Evolutionary conservation across 2,113 vertebrate species (phyloP).

Genomic region (Stictonetta naevosa): DNA sequence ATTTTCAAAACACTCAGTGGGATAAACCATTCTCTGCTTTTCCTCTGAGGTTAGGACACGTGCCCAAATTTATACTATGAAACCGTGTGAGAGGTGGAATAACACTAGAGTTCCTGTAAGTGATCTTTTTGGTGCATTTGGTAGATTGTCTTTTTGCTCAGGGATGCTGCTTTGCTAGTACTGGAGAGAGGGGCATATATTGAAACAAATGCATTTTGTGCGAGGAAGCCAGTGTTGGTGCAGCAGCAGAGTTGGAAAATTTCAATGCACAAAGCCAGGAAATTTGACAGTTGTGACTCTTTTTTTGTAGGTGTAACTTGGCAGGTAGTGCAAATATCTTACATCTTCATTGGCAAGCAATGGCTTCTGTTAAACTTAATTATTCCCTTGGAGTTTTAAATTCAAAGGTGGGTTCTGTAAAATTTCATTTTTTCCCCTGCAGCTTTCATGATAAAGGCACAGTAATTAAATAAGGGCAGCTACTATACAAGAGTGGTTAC

Average conservation of each 20-base stretch:
- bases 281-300: constrained; percentile 61
- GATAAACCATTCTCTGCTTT: neutral
- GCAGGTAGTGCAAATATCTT: constrained; percentile 29
- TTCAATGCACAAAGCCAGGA: constrained; percentile 27
- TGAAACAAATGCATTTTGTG: constrained; percentile 6
- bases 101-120: neutral
- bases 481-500: neutral
- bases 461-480: constrained; percentile 26
- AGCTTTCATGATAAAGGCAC: constrained; percentile 26
- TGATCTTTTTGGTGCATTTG: neutral
- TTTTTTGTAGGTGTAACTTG: constrained; percentile 56
- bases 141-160: neutral
- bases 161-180: neutral
- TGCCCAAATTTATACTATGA: neutral
- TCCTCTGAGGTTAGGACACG: neutral
- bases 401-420: constrained; percentile 40
- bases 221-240: constrained; percentile 36
- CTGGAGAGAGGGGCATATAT: neutral
- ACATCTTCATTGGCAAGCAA: neutral
- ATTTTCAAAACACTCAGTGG: neutral
- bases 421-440: neutral
- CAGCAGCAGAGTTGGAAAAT: constrained; percentile 41
- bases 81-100: neutral
- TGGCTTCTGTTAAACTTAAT: constrained; percentile 8
- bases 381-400: constrained; percentile 40